A percentile compares a stretch with the other conserved stretches of the same genome.
These are phyloP conservation scores for Prionace glauca DNA, from an alignment of 2,797 vertebrate species.

Conservation along the genomic window DNA sequence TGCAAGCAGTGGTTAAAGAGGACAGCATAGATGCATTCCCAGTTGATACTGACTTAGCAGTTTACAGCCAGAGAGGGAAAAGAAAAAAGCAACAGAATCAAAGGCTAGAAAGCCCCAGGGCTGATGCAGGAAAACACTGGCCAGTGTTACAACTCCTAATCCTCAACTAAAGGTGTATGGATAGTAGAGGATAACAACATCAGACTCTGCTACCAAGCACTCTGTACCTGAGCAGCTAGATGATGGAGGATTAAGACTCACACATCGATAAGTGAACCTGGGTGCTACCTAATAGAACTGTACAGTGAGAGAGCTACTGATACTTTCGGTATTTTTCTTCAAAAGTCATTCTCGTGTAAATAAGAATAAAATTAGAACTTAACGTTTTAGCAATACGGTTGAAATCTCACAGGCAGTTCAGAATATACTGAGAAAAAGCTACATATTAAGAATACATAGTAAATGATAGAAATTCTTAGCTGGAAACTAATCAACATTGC, in stretches of 20 bases:
- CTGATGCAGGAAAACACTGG: background rate
- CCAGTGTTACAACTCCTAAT: background rate
- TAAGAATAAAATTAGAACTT: background rate
- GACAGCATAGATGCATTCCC: background rate
- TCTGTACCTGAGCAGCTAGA: background rate
- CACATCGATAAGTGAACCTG: background rate
- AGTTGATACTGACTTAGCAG: background rate
- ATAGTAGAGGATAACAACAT: background rate
- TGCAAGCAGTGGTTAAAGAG: background rate
- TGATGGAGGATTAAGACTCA: background rate
- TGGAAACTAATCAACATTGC: background rate
- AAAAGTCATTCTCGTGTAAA: background rate
- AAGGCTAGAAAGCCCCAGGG: background rate
- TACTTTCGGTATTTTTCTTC: background rate
- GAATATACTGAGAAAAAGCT: background rate
- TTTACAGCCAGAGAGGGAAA: background rate
- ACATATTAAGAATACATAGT: background rate
- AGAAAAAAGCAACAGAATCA: background rate
- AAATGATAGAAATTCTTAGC: background rate
- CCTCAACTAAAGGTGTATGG: background rate
- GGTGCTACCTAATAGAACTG: background rate
- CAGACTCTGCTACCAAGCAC: background rate
- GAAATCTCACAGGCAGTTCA: background rate
- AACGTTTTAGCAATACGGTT: background rate
- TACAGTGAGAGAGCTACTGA: background rate